Evolutionary conservation across 1,140 invertebrate genomes (phyloP).

Genomic region (Nomia melanderi): DNA sequence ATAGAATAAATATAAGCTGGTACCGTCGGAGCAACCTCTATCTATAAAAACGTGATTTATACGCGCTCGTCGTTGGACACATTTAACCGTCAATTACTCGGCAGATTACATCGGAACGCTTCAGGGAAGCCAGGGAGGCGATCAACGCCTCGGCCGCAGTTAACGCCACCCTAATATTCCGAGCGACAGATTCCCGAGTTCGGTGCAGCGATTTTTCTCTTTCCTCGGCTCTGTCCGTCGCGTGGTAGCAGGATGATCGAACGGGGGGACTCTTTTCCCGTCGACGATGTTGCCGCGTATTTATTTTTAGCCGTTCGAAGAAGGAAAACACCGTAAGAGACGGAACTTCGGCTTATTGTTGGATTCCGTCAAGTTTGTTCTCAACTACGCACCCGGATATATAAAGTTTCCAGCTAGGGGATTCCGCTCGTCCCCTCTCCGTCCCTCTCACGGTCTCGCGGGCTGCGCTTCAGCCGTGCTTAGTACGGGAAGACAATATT

Average conservation of each 20-base stretch:
- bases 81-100: background rate
- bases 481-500: conserved; percentile 61
- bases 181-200: background rate
- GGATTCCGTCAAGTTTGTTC: conserved; percentile 41
- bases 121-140: background rate
- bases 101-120: background rate
- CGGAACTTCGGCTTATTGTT: conserved; percentile 47
- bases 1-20: no score
- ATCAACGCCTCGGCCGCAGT: background rate
- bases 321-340: conserved; percentile 12
- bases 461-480: conserved; percentile 53
- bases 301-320: conserved; percentile 36
- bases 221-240: background rate
- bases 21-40: no score
- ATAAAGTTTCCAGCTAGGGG: conserved; percentile 49
- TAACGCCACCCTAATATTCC: background rate
- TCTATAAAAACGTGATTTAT: no score
- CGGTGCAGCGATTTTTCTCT: background rate
- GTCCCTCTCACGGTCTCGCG: background rate
- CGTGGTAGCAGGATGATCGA: background rate
- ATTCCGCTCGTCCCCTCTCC: background rate
- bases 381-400: conserved; percentile 53
- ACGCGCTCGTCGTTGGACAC: no score
- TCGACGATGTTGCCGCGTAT: conserved; percentile 7
- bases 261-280: background rate